Evolutionary conservation across 2,113 vertebrate genomes (phyloP).

Genomic region (Cyanoliseus patagonus): DNA sequence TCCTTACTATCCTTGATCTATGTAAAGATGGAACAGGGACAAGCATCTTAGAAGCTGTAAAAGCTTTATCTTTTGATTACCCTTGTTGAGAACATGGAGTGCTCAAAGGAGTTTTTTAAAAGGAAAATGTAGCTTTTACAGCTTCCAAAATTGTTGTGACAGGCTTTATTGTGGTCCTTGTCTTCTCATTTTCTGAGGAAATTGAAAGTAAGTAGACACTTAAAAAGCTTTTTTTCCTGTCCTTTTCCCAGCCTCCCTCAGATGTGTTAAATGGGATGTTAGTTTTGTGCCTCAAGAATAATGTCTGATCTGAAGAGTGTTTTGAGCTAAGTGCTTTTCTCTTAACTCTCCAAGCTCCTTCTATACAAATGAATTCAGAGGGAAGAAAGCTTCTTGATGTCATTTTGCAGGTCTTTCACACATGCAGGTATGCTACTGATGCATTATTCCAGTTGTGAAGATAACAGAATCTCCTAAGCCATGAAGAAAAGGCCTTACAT

Average conservation of each 20-base stretch:
- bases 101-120: conserved; percentile 18
- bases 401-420: background rate
- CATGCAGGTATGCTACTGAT: background rate
- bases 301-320: background rate
- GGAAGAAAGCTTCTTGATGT: background rate
- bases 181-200: background rate
- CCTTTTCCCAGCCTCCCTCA: background rate
- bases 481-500: background rate
- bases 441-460: background rate
- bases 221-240: background rate
- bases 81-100: background rate
- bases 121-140: background rate
- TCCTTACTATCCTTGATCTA: background rate
- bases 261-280: background rate
- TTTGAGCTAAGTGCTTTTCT: background rate
- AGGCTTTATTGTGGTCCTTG: background rate
- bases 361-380: background rate
- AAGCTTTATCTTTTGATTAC: conserved; percentile 2
- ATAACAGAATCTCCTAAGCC: background rate
- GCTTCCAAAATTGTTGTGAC: conserved; percentile 24
- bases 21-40: background rate
- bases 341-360: background rate
- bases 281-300: background rate
- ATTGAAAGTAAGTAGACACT: background rate
- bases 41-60: conserved; percentile 8